Evolutionary conservation across 2,797 vertebrate genomes (phyloP).

Genomic region (Carcharodon carcharias): DNA sequence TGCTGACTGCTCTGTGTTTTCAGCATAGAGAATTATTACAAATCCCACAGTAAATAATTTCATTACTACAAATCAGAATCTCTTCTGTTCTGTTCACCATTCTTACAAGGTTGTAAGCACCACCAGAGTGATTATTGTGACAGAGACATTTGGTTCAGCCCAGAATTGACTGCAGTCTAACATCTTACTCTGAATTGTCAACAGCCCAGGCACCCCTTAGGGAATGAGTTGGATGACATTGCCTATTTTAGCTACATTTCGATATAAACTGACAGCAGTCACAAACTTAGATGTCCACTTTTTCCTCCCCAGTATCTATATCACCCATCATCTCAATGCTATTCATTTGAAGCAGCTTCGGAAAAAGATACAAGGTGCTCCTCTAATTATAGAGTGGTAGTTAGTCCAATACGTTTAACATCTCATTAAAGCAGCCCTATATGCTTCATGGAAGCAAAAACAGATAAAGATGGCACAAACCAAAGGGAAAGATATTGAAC

Average conservation of each 20-base stretch:
- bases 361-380: not conserved
- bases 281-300: not conserved
- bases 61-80: not conserved
- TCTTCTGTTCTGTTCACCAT: not conserved
- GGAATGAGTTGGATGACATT: not conserved
- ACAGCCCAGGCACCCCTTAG: not conserved
- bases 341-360: not conserved
- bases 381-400: not conserved
- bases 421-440: not conserved
- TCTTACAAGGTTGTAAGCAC: not conserved
- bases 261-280: not conserved
- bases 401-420: not conserved
- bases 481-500: not conserved
- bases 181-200: not conserved
- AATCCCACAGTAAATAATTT: not conserved
- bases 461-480: not conserved
- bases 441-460: not conserved
- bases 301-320: not conserved
- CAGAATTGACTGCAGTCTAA: not conserved
- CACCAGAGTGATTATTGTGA: not conserved
- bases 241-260: not conserved
- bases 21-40: too few relatives aligned
- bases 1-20: not conserved
- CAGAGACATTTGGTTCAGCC: not conserved
- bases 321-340: not conserved